Evolutionary conservation across 2,888 invertebrate species (phyloP), one percentile per base, ranked within the genome.

Genomic region (Idaea biselata): DNA sequence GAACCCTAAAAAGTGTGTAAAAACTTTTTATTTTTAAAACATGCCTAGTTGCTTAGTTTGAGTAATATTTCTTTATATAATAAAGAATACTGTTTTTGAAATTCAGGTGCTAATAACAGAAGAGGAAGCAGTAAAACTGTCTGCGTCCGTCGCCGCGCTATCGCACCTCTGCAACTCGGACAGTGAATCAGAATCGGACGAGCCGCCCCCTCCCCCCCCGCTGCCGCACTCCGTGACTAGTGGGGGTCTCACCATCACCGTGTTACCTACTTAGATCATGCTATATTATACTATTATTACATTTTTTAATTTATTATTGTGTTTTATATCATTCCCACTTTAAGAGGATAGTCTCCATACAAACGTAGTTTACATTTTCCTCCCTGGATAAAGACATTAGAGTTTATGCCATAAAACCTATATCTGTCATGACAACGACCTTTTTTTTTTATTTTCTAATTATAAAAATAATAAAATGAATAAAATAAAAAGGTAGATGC

Each of bases 81-180:
- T n/a, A 6, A 54, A 16, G 4, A 54, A 54, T 54, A 11, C 14
- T n/a, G 53, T 60, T 31, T 56, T 14, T 32, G 16, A n/a, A n/a
- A n/a, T 25, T 0, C 64, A 70, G 70, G 65, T 70, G 18, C 54
- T 68, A 25, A 57, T 70, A 6, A 17, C 66, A 0, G 65, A 68
- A 2, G 55, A 25, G 0, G 55, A 64, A 17, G 63, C 60, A 7
- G 16, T 31, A 1, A 59, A 61, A n/a, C 33, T 67, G 6, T 64
- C 67, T 0, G 0, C 58, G 1, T 55, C 55, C 5, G 61, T 63
- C 25, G 62, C 68, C 7, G 58, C 63, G 14, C 60, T 68, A 7
- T 18, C 33, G 0, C 32, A 17, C 1, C 68, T 70, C 44, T 54
- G 66, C 17, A 68, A 70, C 63, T 68, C 68, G 11, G 69, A 70